Evolutionary conservation across 2,113 vertebrate species (phyloP).

Genomic region (Charina bottae): DNA sequence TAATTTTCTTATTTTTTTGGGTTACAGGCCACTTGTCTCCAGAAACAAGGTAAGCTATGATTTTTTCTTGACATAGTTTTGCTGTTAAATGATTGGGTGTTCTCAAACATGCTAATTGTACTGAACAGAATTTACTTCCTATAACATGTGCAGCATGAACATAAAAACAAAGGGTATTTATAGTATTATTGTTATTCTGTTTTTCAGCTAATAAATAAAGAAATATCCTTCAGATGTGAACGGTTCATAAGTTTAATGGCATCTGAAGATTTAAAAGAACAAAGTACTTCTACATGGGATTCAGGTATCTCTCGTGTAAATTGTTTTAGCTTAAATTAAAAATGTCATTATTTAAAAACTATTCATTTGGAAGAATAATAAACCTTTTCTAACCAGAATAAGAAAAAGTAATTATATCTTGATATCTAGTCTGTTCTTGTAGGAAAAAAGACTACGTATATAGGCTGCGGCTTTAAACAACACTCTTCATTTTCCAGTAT

Average conservation of each 20-base stretch:
- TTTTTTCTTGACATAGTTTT: conserved; percentile 39
- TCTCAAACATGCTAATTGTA: conserved; percentile 6
- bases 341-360: not conserved
- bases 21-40: conserved; percentile 78
- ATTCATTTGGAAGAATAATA: conserved; percentile 25
- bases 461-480: not conserved
- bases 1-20: conserved; percentile 53
- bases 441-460: not conserved
- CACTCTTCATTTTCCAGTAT: not conserved
- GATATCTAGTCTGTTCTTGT: not conserved
- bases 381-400: not conserved
- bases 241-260: conserved; percentile 47
- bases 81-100: conserved; percentile 21
- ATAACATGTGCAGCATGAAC: conserved; percentile 33
- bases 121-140: conserved; percentile 17
- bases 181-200: conserved; percentile 53
- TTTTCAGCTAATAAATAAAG: conserved; percentile 73
- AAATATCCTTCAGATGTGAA: conserved; percentile 55
- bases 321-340: not conserved
- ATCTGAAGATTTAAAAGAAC: conserved; percentile 65
- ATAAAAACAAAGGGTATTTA: conserved; percentile 30
- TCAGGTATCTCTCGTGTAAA: conserved; percentile 55
- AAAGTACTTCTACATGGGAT: conserved; percentile 52
- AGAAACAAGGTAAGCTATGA: conserved; percentile 81
- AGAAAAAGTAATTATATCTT: conserved; percentile 3